phyloP scores from a whole-genome alignment of 2,113 vertebrate species.

The Sceloporus undulatus region DNA sequence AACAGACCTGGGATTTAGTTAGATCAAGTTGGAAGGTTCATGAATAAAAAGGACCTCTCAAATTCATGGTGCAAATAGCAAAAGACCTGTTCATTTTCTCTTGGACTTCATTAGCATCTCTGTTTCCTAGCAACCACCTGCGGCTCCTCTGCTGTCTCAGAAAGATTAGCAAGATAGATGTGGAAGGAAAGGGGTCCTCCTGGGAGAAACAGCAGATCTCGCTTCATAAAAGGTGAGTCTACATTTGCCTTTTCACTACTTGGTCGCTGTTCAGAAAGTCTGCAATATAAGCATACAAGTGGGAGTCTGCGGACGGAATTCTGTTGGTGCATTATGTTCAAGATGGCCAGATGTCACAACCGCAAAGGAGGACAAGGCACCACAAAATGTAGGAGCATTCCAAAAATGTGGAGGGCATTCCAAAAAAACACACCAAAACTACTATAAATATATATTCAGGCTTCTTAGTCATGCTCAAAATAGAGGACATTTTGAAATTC shows the following conservation, averaged over 20 bases:
- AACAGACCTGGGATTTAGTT: neutral
- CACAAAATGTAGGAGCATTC: too few species aligned
- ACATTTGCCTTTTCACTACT: neutral
- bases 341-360: too few species aligned
- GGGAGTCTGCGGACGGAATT: neutral
- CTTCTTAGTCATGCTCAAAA: too few species aligned
- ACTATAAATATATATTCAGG: too few species aligned
- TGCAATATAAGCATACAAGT: neutral
- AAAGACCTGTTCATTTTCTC: slow-evolving; percentile 17
- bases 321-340: too few species aligned
- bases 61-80: neutral
- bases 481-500: too few species aligned
- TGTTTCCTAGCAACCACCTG: slow-evolving; percentile 29
- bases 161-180: slow-evolving; percentile 1
- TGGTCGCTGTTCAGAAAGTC: neutral
- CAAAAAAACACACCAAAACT: too few species aligned
- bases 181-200: neutral
- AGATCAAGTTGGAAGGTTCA: neutral
- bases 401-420: too few species aligned
- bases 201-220: neutral
- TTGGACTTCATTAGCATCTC: slow-evolving; percentile 19
- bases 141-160: neutral
- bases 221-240: neutral
- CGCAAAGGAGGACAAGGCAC: too few species aligned
- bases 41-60: neutral